Conservation (phyloP, 2,888 invertebrate genomes). For the Pristionchus entomophagus region DNA sequence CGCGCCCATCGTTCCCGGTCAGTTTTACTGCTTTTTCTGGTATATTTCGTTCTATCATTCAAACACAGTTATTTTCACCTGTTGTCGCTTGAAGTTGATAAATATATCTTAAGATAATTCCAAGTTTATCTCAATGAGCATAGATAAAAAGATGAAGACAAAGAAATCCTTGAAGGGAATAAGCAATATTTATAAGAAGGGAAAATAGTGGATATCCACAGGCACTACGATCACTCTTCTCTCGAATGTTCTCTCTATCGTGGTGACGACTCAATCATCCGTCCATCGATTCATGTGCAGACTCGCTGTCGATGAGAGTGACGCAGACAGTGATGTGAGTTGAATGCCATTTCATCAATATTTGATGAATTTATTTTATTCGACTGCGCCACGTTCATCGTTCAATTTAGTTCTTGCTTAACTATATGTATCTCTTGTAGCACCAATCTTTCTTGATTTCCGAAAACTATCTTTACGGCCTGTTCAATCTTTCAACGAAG, state of each 20-base stretch:
- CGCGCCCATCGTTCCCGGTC: conserved; percentile 65
- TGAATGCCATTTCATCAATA: background rate
- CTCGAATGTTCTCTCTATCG: conserved; percentile 59
- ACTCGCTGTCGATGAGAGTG: conserved; percentile 44
- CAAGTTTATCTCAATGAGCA: too few relatives aligned
- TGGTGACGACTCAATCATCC: conserved; percentile 71
- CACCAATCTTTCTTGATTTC: background rate
- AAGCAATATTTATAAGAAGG: background rate
- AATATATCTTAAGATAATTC: too few relatives aligned
- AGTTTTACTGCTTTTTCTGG: background rate
- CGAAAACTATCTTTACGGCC: too few relatives aligned
- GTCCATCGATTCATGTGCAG: conserved; percentile 65
- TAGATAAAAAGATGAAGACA: too few relatives aligned
- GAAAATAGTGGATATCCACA: background rate
- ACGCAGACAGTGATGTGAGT: background rate
- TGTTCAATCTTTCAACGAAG: too few relatives aligned
- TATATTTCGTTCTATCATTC: background rate
- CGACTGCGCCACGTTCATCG: background rate
- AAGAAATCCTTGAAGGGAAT: too few relatives aligned
- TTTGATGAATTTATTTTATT: background rate
- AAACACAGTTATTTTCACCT: too few relatives aligned
- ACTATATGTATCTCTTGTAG: background rate
- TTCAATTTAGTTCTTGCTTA: background rate
- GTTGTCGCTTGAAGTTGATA: too few relatives aligned
- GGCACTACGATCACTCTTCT: conserved; percentile 43